Percentiles rank a stretch among this genome's conserved stretches.
Evolutionary conservation across 2,888 invertebrate species (phyloP).

Genomic region (Macrophya annulata): DNA sequence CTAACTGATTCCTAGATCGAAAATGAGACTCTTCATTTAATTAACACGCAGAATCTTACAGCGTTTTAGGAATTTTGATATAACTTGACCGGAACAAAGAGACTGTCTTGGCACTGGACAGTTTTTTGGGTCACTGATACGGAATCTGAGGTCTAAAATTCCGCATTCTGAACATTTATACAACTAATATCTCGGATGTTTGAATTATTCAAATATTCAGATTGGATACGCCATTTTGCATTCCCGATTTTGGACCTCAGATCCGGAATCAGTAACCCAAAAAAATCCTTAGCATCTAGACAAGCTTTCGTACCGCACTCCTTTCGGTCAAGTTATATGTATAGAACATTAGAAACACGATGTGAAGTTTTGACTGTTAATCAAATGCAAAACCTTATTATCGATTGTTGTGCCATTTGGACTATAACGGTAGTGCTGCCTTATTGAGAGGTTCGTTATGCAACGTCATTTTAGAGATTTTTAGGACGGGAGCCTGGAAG

Average conservation of each 20-base stretch:
- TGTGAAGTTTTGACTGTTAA: too few species aligned
- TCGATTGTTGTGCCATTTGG: too few species aligned
- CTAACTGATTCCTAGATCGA: background rate
- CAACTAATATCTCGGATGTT: background rate
- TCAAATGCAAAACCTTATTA: too few species aligned
- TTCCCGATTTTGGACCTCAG: background rate
- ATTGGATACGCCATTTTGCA: background rate
- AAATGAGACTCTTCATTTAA: too few species aligned
- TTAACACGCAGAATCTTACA: background rate
- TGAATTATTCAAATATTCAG: background rate
- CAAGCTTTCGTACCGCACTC: too few species aligned
- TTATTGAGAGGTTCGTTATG: too few species aligned
- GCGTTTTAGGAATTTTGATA: background rate
- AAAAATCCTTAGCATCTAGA: too few species aligned
- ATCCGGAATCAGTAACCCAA: background rate
- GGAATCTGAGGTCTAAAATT: background rate
- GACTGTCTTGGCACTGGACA: background rate
- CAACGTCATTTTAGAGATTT: background rate
- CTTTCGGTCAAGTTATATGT: too few species aligned
- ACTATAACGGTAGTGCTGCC: background rate
- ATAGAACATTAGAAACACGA: too few species aligned
- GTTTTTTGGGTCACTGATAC: background rate
- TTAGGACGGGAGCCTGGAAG: background rate
- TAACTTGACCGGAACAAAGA: background rate
- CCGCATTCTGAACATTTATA: background rate